Evolutionary conservation across 2,888 invertebrate species (phyloP).

Genomic region (Catonia carolina): DNA sequence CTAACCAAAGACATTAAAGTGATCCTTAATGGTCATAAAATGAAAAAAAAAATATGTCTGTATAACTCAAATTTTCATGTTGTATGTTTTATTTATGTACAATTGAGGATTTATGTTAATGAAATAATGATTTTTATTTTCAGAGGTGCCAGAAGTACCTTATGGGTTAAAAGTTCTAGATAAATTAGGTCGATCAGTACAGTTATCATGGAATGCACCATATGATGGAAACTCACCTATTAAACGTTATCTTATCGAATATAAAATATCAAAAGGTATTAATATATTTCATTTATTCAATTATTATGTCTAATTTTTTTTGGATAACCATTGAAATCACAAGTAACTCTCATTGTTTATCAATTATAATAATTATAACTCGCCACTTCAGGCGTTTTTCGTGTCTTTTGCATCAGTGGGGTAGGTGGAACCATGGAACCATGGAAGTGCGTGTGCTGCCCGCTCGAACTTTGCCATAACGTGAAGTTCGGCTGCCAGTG

Average conservation of each 20-base stretch:
- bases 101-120: neutral
- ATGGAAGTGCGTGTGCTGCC: no score
- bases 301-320: no score
- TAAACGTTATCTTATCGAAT: constrained; percentile 83
- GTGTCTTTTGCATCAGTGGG: no score
- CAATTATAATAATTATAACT: no score
- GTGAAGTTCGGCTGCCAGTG: no score
- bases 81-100: neutral
- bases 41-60: neutral
- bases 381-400: no score
- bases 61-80: neutral
- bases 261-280: constrained; percentile 58
- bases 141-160: constrained; percentile 83
- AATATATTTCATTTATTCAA: no score
- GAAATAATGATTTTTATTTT: constrained; percentile 28
- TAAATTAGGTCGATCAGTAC: constrained; percentile 84
- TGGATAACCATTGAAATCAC: no score
- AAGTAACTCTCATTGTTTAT: no score
- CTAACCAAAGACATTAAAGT: neutral
- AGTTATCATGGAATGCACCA: constrained; percentile 86
- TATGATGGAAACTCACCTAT: constrained; percentile 89
- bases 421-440: no score
- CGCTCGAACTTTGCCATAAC: no score
- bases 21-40: no score
- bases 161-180: constrained; percentile 82